A percentile compares a stretch with the other conserved stretches of the same genome.
Conservation (phyloP, 2,113 vertebrate genomes). For the Carassius carassius region DNA sequence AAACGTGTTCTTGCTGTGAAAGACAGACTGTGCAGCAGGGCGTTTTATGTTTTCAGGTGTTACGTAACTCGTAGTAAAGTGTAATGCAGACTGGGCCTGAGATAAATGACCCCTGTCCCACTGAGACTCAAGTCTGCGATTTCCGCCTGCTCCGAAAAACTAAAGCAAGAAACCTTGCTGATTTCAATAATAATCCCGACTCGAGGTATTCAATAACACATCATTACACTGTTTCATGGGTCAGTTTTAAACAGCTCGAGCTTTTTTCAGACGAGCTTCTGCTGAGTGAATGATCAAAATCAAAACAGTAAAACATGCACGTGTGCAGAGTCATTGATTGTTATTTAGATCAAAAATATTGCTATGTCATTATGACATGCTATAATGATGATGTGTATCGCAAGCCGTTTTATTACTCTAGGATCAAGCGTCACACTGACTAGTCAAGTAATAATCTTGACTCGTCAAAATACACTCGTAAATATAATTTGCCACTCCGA, state of each 20-base stretch:
- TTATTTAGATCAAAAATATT: too few relatives aligned
- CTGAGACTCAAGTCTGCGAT: too few relatives aligned
- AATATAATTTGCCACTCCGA: background rate
- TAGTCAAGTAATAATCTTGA: background rate
- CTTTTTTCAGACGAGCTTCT: too few relatives aligned
- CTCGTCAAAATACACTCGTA: too few relatives aligned
- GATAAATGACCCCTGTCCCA: too few relatives aligned
- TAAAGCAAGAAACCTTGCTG: background rate
- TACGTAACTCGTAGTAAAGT: background rate
- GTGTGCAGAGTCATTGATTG: too few relatives aligned
- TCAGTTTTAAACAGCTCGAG: background rate
- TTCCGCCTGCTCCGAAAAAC: too few relatives aligned
- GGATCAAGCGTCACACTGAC: background rate
- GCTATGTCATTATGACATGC: too few relatives aligned
- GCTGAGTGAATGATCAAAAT: too few relatives aligned
- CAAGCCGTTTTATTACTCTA: too few relatives aligned
- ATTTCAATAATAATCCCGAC: background rate
- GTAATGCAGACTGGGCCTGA: background rate
- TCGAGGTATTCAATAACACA: background rate
- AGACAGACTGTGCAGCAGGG: background rate
- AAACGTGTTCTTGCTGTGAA: too few relatives aligned
- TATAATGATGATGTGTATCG: background rate
- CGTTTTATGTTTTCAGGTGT: background rate
- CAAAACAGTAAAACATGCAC: too few relatives aligned
- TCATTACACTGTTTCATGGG: background rate